Conservation (phyloP, 2,113 vertebrate species). For the Ovibos moschatus region DNA sequence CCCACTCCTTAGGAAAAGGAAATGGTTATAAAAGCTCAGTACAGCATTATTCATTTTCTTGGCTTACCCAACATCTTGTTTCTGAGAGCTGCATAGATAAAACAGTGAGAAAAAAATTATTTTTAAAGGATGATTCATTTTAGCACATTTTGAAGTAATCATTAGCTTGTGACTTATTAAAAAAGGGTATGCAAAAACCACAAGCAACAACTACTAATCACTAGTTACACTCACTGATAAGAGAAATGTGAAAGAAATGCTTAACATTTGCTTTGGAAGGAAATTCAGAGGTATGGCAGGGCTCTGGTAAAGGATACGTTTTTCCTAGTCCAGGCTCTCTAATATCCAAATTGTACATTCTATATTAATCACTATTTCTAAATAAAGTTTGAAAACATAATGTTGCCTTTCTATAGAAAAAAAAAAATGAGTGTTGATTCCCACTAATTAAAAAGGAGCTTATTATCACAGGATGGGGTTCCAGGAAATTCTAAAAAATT, state of each 20-base stretch:
- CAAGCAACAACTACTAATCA: background rate
- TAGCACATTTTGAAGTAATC: constrained; percentile 13
- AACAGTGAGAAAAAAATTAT: background rate
- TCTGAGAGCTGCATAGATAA: background rate
- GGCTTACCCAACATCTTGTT: background rate
- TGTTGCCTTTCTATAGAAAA: constrained; percentile 26
- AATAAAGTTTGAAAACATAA: constrained; percentile 48
- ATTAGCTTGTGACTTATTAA: background rate
- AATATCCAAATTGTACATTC: background rate
- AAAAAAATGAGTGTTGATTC: background rate
- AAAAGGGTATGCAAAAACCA: background rate
- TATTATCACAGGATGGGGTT: constrained; percentile 44
- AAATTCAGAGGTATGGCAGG: constrained; percentile 27
- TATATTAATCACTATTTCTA: constrained; percentile 36
- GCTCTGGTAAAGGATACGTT: constrained; percentile 13
- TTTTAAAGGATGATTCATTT: background rate
- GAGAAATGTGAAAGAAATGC: constrained; percentile 57
- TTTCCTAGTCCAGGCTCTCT: constrained; percentile 1
- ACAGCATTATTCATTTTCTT: background rate
- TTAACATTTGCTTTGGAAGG: constrained; percentile 41
- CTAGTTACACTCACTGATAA: constrained; percentile 25
- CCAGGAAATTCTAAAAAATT: constrained; percentile 17
- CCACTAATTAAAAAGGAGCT: constrained; percentile 48
- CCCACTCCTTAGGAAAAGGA: background rate
- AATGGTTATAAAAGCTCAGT: background rate